Evolutionary conservation across 1,140 invertebrate genomes (phyloP).

Genomic region (Archivesica marissinica): DNA sequence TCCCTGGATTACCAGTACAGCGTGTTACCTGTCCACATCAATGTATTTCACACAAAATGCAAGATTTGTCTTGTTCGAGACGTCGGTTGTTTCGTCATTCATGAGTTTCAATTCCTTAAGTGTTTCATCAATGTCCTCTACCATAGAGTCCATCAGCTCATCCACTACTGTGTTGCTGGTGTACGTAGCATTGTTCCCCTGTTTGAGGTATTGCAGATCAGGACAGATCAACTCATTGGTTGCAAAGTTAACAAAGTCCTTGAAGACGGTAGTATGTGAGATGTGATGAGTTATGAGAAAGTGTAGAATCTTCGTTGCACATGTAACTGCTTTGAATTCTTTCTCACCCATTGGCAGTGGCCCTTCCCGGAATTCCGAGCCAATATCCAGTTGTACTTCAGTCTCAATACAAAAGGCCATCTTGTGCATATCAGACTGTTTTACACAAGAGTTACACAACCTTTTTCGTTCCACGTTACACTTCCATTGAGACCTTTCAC

Average conservation of each 20-base stretch:
- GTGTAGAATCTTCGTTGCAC: not conserved
- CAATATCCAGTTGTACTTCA: conserved; percentile 21
- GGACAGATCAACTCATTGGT: not conserved
- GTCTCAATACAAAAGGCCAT: conserved; percentile 9
- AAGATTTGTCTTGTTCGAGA: conserved; percentile 14
- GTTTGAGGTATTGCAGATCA: not conserved
- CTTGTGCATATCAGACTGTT: conserved; percentile 36
- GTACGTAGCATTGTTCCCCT: conserved; percentile 37
- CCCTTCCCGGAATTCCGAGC: not conserved
- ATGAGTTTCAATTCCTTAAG: not conserved
- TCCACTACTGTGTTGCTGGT: conserved; percentile 8
- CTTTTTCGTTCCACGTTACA: conserved; percentile 21
- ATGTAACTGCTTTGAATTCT: conserved; percentile 3
- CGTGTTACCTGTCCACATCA: not conserved
- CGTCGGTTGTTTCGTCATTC: conserved; percentile 24
- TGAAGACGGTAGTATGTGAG: conserved; percentile 3
- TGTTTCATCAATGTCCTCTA: conserved; percentile 9
- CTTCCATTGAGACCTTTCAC: conserved; percentile 23
- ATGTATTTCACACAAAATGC: conserved; percentile 47
- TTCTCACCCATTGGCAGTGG: conserved; percentile 26
- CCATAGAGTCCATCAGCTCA: conserved; percentile 4
- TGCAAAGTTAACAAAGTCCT: conserved; percentile 14
- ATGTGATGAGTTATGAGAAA: conserved; percentile 14
- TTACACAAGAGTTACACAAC: no score
- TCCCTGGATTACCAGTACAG: no score